These are phyloP conservation scores for Romanogobio albipinnatus DNA, from an alignment of 2,113 vertebrate species.

Conservation along the genomic window DNA sequence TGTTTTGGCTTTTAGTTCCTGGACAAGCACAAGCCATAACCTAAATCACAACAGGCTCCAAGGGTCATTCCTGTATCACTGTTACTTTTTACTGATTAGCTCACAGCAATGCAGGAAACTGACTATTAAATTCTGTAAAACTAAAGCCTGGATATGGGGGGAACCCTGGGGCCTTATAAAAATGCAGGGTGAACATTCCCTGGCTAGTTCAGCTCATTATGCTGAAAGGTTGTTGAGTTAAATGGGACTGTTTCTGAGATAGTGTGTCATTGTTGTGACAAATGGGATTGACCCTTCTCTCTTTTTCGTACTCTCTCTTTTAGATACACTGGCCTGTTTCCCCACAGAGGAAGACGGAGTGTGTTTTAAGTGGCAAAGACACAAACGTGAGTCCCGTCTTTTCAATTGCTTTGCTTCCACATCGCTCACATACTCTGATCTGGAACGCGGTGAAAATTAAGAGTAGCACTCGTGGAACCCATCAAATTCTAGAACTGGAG, in stretches of 20 bases:
- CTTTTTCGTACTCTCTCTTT: constrained; percentile 46
- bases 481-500: neutral
- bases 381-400: constrained; percentile 85
- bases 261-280: constrained; percentile 56
- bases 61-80: neutral
- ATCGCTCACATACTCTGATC: neutral
- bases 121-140: constrained; percentile 47
- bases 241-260: constrained; percentile 41
- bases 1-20: neutral
- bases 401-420: constrained; percentile 19
- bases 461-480: neutral
- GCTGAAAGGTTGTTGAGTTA: constrained; percentile 63
- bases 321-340: constrained; percentile 98
- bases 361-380: constrained; percentile 93
- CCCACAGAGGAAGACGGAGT: constrained; percentile 91
- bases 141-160: constrained; percentile 51
- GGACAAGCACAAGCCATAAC: neutral
- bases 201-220: constrained; percentile 48
- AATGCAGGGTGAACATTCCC: constrained; percentile 58
- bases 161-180: constrained; percentile 62
- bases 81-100: constrained; percentile 37
- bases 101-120: constrained; percentile 53
- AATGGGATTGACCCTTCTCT: constrained; percentile 50
- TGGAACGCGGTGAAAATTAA: neutral
- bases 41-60: neutral